phyloP scores from a whole-genome alignment of 2,888 invertebrate genomes.

The Andrena dorsata region DNA sequence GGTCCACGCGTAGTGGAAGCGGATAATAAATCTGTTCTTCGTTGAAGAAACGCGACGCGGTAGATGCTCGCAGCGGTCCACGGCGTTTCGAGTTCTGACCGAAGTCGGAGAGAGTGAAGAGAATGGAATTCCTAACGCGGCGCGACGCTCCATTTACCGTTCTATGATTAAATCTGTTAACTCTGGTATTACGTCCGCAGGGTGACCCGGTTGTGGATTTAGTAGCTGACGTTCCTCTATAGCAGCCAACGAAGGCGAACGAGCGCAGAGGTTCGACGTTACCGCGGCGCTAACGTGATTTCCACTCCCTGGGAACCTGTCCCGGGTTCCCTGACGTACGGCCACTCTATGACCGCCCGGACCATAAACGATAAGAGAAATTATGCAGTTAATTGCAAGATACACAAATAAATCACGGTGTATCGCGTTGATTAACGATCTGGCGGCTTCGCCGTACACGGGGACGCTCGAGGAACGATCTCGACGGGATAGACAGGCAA shows the following conservation, averaged over 20 bases:
- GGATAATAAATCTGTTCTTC: too few species aligned
- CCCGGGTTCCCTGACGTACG: neutral
- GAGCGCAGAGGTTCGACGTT: constrained; percentile 10
- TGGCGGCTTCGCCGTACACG: neutral
- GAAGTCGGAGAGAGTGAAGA: constrained; percentile 27
- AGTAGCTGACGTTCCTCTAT: constrained; percentile 37
- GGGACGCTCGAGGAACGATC: constrained; percentile 9
- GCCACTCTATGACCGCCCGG: neutral
- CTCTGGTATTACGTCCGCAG: constrained; percentile 48
- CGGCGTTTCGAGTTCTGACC: constrained; percentile 9
- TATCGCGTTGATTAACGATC: neutral
- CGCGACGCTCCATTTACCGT: constrained; percentile 63
- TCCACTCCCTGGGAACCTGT: neutral
- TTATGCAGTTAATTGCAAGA: neutral
- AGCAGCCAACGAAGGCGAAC: constrained; percentile 13
- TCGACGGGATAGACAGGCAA: constrained; percentile 12
- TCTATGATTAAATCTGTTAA: constrained; percentile 64
- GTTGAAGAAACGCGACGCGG: too few species aligned
- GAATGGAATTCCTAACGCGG: constrained; percentile 55
- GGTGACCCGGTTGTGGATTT: constrained; percentile 62
- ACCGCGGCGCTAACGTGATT: constrained; percentile 19
- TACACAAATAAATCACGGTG: constrained; percentile 2
- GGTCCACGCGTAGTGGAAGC: neutral
- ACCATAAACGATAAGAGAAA: constrained; percentile 5
- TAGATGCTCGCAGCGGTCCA: neutral